Evolutionary conservation across 2,113 vertebrate genomes (phyloP), one percentile per base, ranked within the genome.

Genomic region (Hippoglossus stenolepis): DNA sequence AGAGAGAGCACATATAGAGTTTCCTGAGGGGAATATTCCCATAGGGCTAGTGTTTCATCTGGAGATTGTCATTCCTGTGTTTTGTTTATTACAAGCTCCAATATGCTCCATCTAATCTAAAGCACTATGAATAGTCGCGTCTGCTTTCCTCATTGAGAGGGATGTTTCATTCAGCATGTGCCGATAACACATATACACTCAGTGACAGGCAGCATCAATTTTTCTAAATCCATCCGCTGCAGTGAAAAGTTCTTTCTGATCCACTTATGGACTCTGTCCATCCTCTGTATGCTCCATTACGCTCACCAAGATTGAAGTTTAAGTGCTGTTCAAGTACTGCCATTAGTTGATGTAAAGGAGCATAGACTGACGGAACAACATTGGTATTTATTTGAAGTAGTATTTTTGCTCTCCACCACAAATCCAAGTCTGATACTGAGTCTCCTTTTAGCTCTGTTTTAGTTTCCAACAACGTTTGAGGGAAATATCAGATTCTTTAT

Each of bases 31-130:
- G 24, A 45, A 45, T 58, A 69, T 87, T 92, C 90, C 80, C 86
- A 89, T 65, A 75, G 49, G 40, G 82, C 28, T 91, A 13, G 20
- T 17, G 75, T 92, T 91, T 82, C 91, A 76, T 35, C 21, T n/a
- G 64, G 66, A 79, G 59, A 61, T 57, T 68, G 54, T 53, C 7
- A 56, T 70, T 83, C 7, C 67, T 70, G 60, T 14, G 49, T 12
- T 70, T 80, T 84, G 82, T 85, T 87, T 79, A 82, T 40, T 43
- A 54, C 60, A 15, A 67, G 65, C 11, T 53, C 12, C 58, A 13
- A 40, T 45, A 17, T 59, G 13, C 67, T 63, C 40, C 65, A 24
- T 51, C 47, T 56, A 35, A 73, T 80, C 47, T 28, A 11, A 5
- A 20, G 9, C 1, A 17, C 47, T 12, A 35, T 11, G 18, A 21